Base-by-base conservation (phyloP, 1,140 invertebrate species). In the Maconellicoccus hirsutus region DNA sequence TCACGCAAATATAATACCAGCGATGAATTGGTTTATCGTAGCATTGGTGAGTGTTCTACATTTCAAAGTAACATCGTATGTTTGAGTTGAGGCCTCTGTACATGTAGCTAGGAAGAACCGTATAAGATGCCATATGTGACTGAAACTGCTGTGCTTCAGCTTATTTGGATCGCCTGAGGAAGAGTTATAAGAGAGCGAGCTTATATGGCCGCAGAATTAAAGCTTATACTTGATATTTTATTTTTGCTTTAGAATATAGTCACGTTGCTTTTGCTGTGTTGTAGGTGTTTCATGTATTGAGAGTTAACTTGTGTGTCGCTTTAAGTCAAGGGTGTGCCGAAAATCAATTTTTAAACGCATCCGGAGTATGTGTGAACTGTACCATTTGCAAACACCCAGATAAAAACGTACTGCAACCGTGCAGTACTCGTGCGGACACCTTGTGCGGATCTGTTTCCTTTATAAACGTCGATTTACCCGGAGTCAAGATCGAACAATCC, bases 361-460 rank as follows among this genome's bases (percentile, higher is more conserved):
- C 77, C 39, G 81, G 81, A 74, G 75, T 75, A 71, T 88, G 87
- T 78, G 77, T 82, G 72, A 81, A 85, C 39, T 88, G 87, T 79
- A 85, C 84, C 8, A 79, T 79, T 75, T 88, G 87, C 78, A 82
- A 84, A 73, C 79, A 81, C 1, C 77, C 78, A 16, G 74, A 76
- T 39, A 78, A 79, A 29, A 78, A 75, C n/a, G 85, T 87, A 6
- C 74, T 84, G 23, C 81, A 81, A 71, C 86, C 86, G 38, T 88
- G 87, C 77, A 82, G 84, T 33, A 76, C 84, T 7, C 83, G 87
- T 77, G 78, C 83, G 27, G 86, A 88, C 78, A 85, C 86, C 0
- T 78, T 84, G 59, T 87, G 86, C 79, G 84, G 83, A 3, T 82
- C 84, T 1, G 77, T 87, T 1, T 82, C 81, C 21, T 82, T 84